Conservation (phyloP, 2,113 vertebrate genomes). For the Ariopsis seemanni region DNA sequence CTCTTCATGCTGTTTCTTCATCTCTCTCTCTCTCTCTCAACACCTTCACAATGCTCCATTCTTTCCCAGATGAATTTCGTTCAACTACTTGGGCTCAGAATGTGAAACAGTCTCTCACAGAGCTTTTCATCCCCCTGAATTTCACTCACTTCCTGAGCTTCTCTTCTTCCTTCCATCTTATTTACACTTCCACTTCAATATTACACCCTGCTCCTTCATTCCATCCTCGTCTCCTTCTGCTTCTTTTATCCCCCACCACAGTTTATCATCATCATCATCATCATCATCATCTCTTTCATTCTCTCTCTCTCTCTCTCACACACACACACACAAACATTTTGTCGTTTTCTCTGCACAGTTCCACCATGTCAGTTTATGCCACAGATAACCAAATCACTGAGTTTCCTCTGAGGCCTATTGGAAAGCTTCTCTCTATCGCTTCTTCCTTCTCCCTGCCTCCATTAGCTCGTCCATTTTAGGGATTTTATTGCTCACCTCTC, state of each 20-base stretch:
- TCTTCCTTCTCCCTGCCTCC: constrained; percentile 12
- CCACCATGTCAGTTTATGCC: constrained; percentile 14
- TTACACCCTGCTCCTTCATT: not conserved
- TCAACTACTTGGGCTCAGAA: not conserved
- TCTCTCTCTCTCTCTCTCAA: not conserved
- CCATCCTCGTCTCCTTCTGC: not conserved
- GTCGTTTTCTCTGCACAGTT: not conserved
- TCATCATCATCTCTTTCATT: not conserved
- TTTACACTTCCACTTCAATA: constrained; percentile 12
- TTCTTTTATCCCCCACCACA: not conserved
- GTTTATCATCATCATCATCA: not conserved
- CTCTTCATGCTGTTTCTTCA: not conserved
- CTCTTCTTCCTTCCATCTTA: constrained; percentile 48
- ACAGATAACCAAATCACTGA: constrained; percentile 22
- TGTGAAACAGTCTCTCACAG: constrained; percentile 6
- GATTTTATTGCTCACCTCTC: constrained; percentile 45
- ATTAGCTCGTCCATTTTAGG: constrained; percentile 40
- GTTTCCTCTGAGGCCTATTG: constrained; percentile 2
- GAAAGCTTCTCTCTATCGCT: constrained; percentile 25
- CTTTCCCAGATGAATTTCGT: constrained; percentile 3
- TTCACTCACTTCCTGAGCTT: constrained; percentile 1
- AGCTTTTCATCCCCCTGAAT: not conserved
- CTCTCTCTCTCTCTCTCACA: constrained; percentile 8
- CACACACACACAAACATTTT: not conserved
- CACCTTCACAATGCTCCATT: not conserved